phyloP scores from a whole-genome alignment of 2,797 vertebrate genomes.

The Hemitrygon akajei region DNA sequence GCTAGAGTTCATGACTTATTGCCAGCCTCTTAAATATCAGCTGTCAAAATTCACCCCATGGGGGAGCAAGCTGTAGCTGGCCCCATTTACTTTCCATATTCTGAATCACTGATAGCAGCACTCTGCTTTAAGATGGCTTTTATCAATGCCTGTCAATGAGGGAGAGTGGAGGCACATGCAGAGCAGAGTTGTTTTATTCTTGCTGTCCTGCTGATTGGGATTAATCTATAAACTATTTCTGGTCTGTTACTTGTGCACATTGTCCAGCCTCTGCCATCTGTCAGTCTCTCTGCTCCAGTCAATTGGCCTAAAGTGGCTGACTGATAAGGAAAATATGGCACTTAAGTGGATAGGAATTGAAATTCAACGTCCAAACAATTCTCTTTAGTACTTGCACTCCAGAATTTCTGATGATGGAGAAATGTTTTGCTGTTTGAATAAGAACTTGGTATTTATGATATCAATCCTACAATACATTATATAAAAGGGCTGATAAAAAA shows the following conservation, averaged over 20 bases:
- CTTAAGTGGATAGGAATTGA: conserved; percentile 32
- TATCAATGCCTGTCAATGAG: not conserved
- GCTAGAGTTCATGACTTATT: not conserved
- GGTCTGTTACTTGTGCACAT: not conserved
- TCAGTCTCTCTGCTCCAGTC: not conserved
- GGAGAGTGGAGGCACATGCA: not conserved
- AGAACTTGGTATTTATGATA: not conserved
- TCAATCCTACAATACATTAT: not conserved
- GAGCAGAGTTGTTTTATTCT: conserved; percentile 18
- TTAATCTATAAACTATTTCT: conserved; percentile 31
- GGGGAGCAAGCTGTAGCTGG: not conserved
- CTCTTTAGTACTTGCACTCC: not conserved
- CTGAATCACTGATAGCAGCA: not conserved
- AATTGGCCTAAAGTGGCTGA: not conserved
- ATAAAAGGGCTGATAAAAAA: not conserved
- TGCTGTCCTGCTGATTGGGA: not conserved
- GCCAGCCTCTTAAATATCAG: not conserved
- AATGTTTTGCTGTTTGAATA: not conserved
- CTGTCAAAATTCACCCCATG: not conserved
- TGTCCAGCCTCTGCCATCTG: conserved; percentile 8
- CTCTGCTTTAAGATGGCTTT: not conserved
- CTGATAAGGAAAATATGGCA: conserved; percentile 33
- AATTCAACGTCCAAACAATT: conserved; percentile 13
- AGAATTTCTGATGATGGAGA: not conserved
- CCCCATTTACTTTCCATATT: conserved; percentile 6